phyloP scores from a whole-genome alignment of 2,113 vertebrate species.

The Psettodes erumei region DNA sequence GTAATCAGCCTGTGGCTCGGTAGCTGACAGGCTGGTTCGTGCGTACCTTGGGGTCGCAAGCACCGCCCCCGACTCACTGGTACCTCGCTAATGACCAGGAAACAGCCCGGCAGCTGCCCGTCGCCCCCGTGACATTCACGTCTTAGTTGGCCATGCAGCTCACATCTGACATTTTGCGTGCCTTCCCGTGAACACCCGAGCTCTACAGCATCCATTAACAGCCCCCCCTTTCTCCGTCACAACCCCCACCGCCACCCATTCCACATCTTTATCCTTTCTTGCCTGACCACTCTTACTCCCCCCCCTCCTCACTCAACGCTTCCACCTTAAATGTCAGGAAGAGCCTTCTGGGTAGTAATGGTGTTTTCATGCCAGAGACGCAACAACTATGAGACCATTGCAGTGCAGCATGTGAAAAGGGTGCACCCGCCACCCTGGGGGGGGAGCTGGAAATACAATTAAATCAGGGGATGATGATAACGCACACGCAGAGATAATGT shows the following conservation, averaged over 20 bases:
- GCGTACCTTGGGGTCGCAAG: conserved; percentile 14
- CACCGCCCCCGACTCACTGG: conserved; percentile 17
- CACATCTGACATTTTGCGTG: conserved; percentile 62
- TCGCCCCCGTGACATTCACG: conserved; percentile 46
- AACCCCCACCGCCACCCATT: neutral
- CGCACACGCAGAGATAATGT: conserved; percentile 56
- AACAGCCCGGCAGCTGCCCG: conserved; percentile 51
- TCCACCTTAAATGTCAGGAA: conserved; percentile 67
- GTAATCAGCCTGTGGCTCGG: conserved; percentile 19
- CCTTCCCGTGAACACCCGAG: conserved; percentile 4
- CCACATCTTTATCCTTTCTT: conserved; percentile 24
- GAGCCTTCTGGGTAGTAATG: conserved; percentile 56
- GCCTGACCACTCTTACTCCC: neutral
- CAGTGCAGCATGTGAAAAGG: conserved; percentile 38
- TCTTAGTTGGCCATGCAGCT: conserved; percentile 12
- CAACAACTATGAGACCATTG: conserved; percentile 55
- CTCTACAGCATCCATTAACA: conserved; percentile 20
- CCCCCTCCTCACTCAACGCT: neutral
- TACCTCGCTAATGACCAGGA: conserved; percentile 39
- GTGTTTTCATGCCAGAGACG: conserved; percentile 54
- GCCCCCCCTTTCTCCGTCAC: neutral
- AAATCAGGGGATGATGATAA: conserved; percentile 60
- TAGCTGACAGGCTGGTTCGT: conserved; percentile 10
- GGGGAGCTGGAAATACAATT: conserved; percentile 65
- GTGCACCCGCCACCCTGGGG: conserved; percentile 34